Conservation (phyloP, 2,113 vertebrate species). For the Rhinichthys klamathensis region DNA sequence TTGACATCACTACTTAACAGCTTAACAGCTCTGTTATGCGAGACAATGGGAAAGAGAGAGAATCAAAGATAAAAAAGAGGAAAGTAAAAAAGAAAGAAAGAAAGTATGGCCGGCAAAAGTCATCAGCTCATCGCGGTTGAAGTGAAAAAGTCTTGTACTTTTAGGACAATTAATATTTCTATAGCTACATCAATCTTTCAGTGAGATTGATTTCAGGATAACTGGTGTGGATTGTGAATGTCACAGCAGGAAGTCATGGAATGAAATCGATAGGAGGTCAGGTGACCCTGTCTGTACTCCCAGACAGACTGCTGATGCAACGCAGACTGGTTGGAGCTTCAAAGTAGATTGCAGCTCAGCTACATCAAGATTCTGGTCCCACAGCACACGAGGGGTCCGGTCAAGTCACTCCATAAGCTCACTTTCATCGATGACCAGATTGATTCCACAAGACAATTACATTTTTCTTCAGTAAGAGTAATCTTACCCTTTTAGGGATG, state of each 20-base stretch:
- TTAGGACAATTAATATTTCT: constrained; percentile 73
- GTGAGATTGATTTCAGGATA: constrained; percentile 75
- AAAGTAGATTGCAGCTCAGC: constrained; percentile 69
- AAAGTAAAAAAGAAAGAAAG: neutral
- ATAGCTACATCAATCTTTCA: constrained; percentile 73
- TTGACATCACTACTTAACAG: neutral
- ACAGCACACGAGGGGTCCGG: constrained; percentile 65
- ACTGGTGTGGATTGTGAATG: constrained; percentile 76
- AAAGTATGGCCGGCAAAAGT: constrained; percentile 55
- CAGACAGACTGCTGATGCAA: constrained; percentile 58
- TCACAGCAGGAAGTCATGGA: constrained; percentile 76
- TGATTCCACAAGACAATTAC: constrained; percentile 69
- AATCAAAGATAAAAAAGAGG: neutral
- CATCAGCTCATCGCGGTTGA: neutral
- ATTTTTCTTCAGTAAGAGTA: constrained; percentile 61
- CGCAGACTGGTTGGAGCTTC: constrained; percentile 69
- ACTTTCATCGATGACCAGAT: constrained; percentile 69
- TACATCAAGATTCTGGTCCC: constrained; percentile 66
- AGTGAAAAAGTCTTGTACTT: constrained; percentile 58
- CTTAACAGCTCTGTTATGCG: neutral
- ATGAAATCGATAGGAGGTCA: constrained; percentile 79
- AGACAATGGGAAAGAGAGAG: neutral
- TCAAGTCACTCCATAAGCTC: constrained; percentile 67
- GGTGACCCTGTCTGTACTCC: constrained; percentile 65
- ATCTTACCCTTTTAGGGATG: constrained; percentile 63